These are phyloP conservation scores for Synaphobranchus kaupii DNA, from an alignment of 2,797 vertebrate species.

Conservation along the genomic window DNA sequence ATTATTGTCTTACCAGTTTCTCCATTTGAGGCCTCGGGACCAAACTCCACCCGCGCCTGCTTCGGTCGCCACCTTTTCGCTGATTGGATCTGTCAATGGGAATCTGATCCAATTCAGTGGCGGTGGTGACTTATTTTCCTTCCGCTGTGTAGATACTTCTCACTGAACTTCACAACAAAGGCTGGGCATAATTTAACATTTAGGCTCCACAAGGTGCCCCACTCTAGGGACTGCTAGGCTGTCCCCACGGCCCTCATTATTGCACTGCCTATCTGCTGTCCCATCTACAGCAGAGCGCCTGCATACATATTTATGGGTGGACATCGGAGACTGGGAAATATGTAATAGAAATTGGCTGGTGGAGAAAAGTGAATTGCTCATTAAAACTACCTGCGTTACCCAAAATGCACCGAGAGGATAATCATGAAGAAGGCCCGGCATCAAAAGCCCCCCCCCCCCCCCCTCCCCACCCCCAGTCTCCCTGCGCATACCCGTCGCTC, in stretches of 20 bases:
- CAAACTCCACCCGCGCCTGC: background rate
- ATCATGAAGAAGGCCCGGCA: background rate
- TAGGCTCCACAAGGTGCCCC: conserved; percentile 38
- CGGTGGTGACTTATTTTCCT: background rate
- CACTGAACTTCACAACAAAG: conserved; percentile 20
- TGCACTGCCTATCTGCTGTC: conserved; percentile 10
- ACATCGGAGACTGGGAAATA: conserved; percentile 16
- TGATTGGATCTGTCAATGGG: background rate
- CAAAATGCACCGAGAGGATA: conserved; percentile 18
- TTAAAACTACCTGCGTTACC: conserved; percentile 32
- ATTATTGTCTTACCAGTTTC: background rate
- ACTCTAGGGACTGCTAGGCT: conserved; percentile 24
- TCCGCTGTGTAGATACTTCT: background rate
- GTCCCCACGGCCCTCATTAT: conserved; percentile 42
- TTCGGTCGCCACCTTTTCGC: background rate
- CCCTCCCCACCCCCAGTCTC: background rate
- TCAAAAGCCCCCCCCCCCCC: background rate
- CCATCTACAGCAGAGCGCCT: conserved; percentile 16
- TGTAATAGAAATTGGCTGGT: conserved; percentile 30
- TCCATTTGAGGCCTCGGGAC: background rate
- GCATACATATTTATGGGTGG: conserved; percentile 37
- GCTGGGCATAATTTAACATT: conserved; percentile 33
- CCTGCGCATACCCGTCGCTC: background rate
- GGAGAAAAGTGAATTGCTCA: conserved; percentile 30
- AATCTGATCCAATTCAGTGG: conserved; percentile 18